Evolutionary conservation across 2,113 vertebrate species (phyloP).

Genomic region (Rhombomys opimus): DNA sequence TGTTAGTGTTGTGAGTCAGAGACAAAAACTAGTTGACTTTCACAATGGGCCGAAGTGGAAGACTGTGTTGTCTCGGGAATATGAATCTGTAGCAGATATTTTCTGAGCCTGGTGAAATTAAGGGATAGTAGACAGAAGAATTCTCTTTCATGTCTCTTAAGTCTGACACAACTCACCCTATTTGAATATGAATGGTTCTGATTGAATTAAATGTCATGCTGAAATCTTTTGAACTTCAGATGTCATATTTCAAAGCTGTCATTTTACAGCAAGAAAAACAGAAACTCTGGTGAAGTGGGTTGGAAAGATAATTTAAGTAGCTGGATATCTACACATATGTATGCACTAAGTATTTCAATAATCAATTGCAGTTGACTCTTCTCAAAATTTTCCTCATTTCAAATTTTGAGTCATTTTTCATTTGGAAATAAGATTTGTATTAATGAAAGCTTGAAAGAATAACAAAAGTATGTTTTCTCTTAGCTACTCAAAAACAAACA

Average conservation of each 20-base stretch:
- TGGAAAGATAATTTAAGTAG: conserved; percentile 9
- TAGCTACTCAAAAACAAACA: background rate
- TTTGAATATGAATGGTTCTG: conserved; percentile 45
- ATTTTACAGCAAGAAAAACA: conserved; percentile 25
- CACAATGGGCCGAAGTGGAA: background rate
- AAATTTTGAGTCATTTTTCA: background rate
- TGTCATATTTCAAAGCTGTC: conserved; percentile 47
- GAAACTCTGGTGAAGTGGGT: background rate
- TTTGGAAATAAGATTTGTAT: background rate
- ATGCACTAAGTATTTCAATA: background rate
- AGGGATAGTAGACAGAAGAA: background rate
- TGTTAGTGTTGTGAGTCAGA: background rate
- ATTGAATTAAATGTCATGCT: background rate
- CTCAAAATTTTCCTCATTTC: background rate
- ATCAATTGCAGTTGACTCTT: background rate
- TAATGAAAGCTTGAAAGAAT: background rate
- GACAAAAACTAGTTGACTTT: background rate
- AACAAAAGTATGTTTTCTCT: background rate
- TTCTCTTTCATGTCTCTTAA: background rate
- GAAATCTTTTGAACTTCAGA: conserved; percentile 49
- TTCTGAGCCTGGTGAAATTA: background rate
- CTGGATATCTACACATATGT: background rate
- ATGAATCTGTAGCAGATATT: background rate
- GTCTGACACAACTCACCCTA: background rate
- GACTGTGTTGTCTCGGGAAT: background rate